Percentiles rank a stretch among this genome's conserved stretches.
Conservation (phyloP, 2,113 vertebrate species). For the Cyrtonyx montezumae region DNA sequence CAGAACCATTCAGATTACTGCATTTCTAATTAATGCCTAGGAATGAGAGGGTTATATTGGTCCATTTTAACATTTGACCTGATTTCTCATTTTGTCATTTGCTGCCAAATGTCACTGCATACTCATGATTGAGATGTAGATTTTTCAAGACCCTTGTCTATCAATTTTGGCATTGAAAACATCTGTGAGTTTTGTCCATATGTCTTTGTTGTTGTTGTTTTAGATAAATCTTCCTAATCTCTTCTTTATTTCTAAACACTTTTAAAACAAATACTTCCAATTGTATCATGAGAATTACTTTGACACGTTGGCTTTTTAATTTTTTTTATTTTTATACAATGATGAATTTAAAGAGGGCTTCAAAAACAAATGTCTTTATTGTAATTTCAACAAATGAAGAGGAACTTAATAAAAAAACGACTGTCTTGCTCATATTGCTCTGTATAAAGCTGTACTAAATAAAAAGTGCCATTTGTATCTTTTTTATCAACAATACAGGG, state of each 20-base stretch:
- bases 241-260: neutral
- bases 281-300: neutral
- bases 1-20: neutral
- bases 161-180: neutral
- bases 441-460: neutral
- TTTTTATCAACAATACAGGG: neutral
- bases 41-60: neutral
- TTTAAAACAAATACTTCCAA: neutral
- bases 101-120: neutral
- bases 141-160: slow-evolving; percentile 4
- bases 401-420: neutral
- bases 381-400: neutral
- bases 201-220: neutral
- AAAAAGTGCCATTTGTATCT: neutral
- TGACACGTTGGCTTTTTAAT: neutral
- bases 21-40: neutral
- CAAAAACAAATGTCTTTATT: neutral
- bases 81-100: neutral
- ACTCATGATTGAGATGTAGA: neutral
- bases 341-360: neutral
- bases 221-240: neutral
- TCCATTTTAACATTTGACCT: neutral
- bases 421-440: neutral
- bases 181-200: neutral
- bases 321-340: neutral